Base-by-base conservation (phyloP, 2,113 vertebrate genomes). In the Microtus oregoni region DNA sequence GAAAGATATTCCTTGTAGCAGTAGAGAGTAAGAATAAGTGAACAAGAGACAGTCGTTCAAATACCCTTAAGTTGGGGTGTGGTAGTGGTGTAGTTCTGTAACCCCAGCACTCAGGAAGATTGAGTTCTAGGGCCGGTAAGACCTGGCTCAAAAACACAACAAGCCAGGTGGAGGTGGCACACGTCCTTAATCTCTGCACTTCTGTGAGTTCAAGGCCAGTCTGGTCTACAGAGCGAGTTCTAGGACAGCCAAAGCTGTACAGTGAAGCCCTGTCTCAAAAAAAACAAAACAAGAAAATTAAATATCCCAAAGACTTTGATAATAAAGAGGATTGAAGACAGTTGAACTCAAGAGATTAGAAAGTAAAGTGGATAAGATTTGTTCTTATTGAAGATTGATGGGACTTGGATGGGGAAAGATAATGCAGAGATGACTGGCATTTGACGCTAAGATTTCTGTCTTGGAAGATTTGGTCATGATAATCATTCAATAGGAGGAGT, bases 361-460 rank as follows among this genome's bases (percentile, higher is more conserved):
- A 96, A 78, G 68, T 90, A 85, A 97, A 94, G 68, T 90, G 55
- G n/a, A 38, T 78, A 26, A 35, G 24, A 90, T 82, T 93, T 52
- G n/a, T n/a, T n/a, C n/a, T n/a, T n/a, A 92, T 20, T 50, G 44
- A 73, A 44, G 82, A 63, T 44, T 81, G 38, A 47, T 93, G 44
- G 65, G 11, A 35, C 93, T 93, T 86, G 86, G 50, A 89, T 68
- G 58, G 72, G 94, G 82, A 89, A 89, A 96, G 44, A 50, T 72
- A 79, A 55, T 79, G 79, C 82, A 89, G 92, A 7, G 58, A 63
- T 47, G 52, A 86, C 58, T 28, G 32, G 50, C 35, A 5, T 61
- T 38, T 76, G 41, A 61, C n/a, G 20, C 65, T 52, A 28, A 91
- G 78, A 63, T 44, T 92, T 92, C 70, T 90, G 63, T 63, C 11